Evolutionary conservation across 2,888 invertebrate genomes (phyloP), one percentile per base, ranked within the genome.

Genomic region (Nyleta sp.): DNA sequence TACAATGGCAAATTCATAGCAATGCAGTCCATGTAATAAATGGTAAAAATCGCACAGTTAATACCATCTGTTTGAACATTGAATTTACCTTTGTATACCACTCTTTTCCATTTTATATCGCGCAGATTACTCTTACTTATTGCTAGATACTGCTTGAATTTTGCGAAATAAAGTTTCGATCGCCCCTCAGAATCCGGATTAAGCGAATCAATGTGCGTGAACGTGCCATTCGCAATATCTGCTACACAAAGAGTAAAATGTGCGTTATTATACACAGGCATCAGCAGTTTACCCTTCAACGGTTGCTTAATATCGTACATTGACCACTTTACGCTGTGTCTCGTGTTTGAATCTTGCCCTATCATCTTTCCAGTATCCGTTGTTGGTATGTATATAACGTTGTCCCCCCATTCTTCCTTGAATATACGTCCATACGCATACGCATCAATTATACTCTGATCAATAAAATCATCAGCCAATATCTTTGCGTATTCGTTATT

Each of bases 21-120:
- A 6, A 53, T 35, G n/a, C 53, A 53, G 2, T 53, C 20, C 38
- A 53, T 53, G 20, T 35, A 35, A n/a, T 38, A n/a, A 10, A 53
- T 35, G 2, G 33, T 33, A n/a, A 15, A 35, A 2, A 53, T 20
- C 1, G 6, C 35, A 20, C 53, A 53, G 18, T 53, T 53, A 4
- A 33, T 2, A 11, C 5, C 22, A 35, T 53, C 53, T 11, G 1
- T 11, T 38, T 53, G 53, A 18, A 53, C 35, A 35, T 53, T 38
- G 35, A 35, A 35, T 2, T 10, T 11, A 13, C 18, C 15, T 1
- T 1, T 13, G 2, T 10, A 1, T 7, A 1, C 6, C 3, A 17
- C 1, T n/a, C n/a, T n/a, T 35, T 35, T 53, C 38, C 53, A 53
- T 11, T 35, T 2, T n/a, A 35, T 53, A 5, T 18, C 17, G 20